Conservation (phyloP, 2,888 invertebrate species). For the Heteromyza rotundicornis region DNA sequence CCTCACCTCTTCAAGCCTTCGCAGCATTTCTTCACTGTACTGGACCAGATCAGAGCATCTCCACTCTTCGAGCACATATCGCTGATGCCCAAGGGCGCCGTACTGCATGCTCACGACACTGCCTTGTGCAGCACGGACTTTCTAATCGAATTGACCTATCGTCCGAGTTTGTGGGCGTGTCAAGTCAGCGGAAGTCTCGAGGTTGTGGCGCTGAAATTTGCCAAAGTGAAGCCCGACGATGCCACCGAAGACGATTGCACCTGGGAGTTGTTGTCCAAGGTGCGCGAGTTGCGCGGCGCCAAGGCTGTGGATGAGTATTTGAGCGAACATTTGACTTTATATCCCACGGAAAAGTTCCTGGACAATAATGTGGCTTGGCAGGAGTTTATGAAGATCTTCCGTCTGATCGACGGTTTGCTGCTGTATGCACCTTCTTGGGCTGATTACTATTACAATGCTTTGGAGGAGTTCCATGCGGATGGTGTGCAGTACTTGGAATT, state of each 20-base stretch:
- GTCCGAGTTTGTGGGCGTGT: conserved; percentile 66
- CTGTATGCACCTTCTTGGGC: conserved; percentile 71
- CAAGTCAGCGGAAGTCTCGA: conserved; percentile 31
- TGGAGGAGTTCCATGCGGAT: conserved; percentile 70
- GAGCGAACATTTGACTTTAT: conserved; percentile 66
- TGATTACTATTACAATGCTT: conserved; percentile 70
- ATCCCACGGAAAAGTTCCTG: conserved; percentile 64
- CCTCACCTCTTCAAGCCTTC: conserved; percentile 70
- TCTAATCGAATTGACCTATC: conserved; percentile 70
- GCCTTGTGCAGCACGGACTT: conserved; percentile 70
- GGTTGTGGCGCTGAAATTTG: conserved; percentile 37
- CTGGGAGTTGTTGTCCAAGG: conserved; percentile 46
- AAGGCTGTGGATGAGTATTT: conserved; percentile 65
- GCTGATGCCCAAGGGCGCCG: conserved; percentile 77
- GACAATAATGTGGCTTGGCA: conserved; percentile 69
- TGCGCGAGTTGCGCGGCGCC: conserved; percentile 39
- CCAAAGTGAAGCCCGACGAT: conserved; percentile 35
- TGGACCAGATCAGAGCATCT: conserved; percentile 67
- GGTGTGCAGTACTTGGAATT: conserved; percentile 76
- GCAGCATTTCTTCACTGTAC: conserved; percentile 70
- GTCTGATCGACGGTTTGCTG: conserved; percentile 65
- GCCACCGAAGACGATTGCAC: conserved; percentile 31
- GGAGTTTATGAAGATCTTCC: conserved; percentile 67
- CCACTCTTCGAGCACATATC: conserved; percentile 72
- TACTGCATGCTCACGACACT: conserved; percentile 74